These are phyloP conservation scores for Dysdera silvatica DNA, from an alignment of 1,140 invertebrate genomes.

Conservation along the genomic window DNA sequence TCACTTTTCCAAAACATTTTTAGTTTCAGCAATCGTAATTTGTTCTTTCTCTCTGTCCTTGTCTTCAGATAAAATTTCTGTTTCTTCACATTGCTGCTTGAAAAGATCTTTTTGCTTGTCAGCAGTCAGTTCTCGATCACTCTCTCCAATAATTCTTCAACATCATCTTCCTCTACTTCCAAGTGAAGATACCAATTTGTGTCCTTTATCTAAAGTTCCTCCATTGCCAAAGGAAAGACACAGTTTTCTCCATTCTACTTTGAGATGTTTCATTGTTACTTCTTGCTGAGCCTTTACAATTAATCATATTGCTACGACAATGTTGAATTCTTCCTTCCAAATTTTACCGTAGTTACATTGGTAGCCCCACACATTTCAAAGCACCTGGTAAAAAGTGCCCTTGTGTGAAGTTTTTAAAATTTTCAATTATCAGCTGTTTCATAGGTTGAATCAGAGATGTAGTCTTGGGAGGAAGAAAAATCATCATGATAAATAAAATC, in stretches of 20 bases:
- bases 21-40: no score
- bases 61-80: not conserved
- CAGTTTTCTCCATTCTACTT: not conserved
- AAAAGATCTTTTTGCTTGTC: not conserved
- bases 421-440: not conserved
- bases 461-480: conserved; percentile 1
- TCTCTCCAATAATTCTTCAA: not conserved
- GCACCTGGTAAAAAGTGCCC: no score
- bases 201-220: no score
- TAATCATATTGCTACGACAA: not conserved
- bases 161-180: not conserved
- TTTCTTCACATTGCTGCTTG: not conserved
- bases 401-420: no score
- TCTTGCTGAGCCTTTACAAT: not conserved
- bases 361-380: not conserved
- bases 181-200: not conserved
- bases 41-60: not conserved
- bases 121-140: not conserved
- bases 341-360: not conserved
- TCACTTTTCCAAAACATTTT: not conserved
- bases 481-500: conserved; percentile 3
- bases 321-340: no score
- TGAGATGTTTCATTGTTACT: not conserved
- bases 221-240: not conserved
- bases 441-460: conserved; percentile 3